Evolutionary conservation across 2,888 invertebrate genomes (phyloP), one percentile per base, ranked within the genome.

Genomic region (Amphimallon solstitiale): DNA sequence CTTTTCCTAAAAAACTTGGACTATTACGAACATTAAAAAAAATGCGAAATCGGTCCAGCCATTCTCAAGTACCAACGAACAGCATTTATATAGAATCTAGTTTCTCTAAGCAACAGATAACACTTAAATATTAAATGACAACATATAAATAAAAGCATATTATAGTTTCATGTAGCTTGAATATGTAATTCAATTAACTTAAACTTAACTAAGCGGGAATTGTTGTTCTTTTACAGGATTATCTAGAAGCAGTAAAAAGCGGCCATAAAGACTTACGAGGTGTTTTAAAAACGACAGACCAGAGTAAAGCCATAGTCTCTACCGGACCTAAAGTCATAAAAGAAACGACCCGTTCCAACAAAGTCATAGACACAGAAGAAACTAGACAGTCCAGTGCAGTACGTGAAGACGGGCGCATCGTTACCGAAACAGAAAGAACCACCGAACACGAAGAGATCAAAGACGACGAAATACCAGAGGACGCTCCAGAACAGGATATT

Each of bases 321-420:
- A 84, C 85, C 7, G 92, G 91, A 38, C 92, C 93, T 0, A 86
- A 88, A 68, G 83, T 94, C 68, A 85, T 94, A 61, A 89, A 90
- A 77, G 93, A 93, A 76, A 90, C 92, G 35, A 86, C 87, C 70
- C 90, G 90, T 71, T 90, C 89, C 73, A 90, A 89, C 74, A 94
- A 93, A 80, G 91, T 92, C 59, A 89, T 92, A 78, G 94, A 95
- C 81, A 94, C 94, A 70, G 94, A 94, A 85, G 93, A 94, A 77
- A 91, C 90, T 69, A 85, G 88, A 74, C 91, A 93, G 81, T 85
- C 90, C 69, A 91, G 91, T 77, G 90, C 92, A 49, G 86, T 92
- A 51, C 89, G 90, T 72, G 87, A 91, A 35, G 93, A 94, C 85
- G 95, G 95, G 34, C 90, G 92, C 70, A 88, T 95, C 76, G 89